Conservation (phyloP, 2,888 invertebrate genomes). For the Maniola hyperantus region DNA sequence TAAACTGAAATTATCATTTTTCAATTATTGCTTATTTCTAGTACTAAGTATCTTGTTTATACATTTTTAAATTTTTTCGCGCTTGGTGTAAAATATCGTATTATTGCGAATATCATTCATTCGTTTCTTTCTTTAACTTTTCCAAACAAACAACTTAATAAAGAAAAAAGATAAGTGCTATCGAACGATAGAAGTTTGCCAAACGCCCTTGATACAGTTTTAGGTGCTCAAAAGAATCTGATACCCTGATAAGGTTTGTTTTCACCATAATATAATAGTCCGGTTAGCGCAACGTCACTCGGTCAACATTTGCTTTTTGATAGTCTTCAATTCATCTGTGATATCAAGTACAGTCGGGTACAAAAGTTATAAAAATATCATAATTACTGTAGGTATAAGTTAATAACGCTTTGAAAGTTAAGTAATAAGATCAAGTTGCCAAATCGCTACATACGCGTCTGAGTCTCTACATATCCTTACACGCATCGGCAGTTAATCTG, state of each 20-base stretch:
- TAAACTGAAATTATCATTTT: too few species aligned
- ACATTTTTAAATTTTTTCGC: too few species aligned
- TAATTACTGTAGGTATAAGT: too few species aligned
- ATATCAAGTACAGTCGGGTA: constrained; percentile 42
- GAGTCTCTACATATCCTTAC: too few species aligned
- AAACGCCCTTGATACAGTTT: constrained; percentile 61
- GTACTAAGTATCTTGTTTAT: too few species aligned
- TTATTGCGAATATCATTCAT: too few species aligned
- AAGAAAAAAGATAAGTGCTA: background rate
- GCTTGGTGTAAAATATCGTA: too few species aligned
- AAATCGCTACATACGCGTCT: too few species aligned
- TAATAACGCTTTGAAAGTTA: too few species aligned
- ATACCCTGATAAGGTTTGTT: constrained; percentile 45
- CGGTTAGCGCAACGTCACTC: constrained; percentile 56
- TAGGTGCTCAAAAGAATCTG: constrained; percentile 46
- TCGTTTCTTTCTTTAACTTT: background rate
- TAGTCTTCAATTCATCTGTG: constrained; percentile 49
- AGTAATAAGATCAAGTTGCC: too few species aligned
- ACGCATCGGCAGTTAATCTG: too few species aligned
- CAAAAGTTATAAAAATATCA: constrained; percentile 27
- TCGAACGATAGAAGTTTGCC: constrained; percentile 25
- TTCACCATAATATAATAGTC: constrained; percentile 47
- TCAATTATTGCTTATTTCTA: too few species aligned
- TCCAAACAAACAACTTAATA: background rate
- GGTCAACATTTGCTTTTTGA: constrained; percentile 64